These are phyloP conservation scores for Sciurus vulgaris DNA, from an alignment of 2,797 vertebrate genomes.

Conservation along the genomic window DNA sequence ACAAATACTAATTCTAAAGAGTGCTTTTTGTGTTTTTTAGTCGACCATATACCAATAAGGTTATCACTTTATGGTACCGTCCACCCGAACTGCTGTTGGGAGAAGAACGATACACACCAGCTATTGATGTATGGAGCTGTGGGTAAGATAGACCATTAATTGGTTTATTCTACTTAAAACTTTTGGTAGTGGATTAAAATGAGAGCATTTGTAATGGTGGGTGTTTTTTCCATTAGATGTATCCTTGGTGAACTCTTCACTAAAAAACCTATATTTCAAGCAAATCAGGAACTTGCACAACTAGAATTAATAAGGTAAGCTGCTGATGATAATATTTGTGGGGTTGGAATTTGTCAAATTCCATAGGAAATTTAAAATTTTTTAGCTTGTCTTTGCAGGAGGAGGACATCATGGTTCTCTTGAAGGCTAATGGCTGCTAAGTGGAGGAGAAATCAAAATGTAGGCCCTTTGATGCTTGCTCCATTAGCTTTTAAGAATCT, in stretches of 20 bases:
- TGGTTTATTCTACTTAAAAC: conserved; percentile 29
- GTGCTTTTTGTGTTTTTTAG: conserved; percentile 83
- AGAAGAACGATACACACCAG: conserved; percentile 91
- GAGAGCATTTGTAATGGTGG: conserved; percentile 57
- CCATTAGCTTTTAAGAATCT: conserved; percentile 48
- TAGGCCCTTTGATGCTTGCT: not conserved
- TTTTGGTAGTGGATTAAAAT: conserved; percentile 60
- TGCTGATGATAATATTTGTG: conserved; percentile 30
- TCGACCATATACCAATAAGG: conserved; percentile 92
- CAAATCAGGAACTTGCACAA: conserved; percentile 93
- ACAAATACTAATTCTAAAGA: conserved; percentile 62
- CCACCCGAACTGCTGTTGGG: conserved; percentile 91
- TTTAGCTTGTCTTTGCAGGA: conserved; percentile 33
- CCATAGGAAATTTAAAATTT: not conserved
- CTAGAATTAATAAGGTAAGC: conserved; percentile 92
- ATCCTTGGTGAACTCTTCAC: conserved; percentile 93
- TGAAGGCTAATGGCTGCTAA: conserved; percentile 10
- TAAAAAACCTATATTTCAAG: conserved; percentile 93
- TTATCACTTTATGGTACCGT: conserved; percentile 92
- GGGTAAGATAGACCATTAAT: conserved; percentile 87
- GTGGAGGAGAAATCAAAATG: conserved; percentile 21
- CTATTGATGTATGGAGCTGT: conserved; percentile 93
- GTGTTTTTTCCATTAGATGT: conserved; percentile 87
- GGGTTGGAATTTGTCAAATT: not conserved
- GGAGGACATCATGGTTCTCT: not conserved